Conservation (phyloP, 2,113 vertebrate genomes). For the Anhinga rufa region DNA sequence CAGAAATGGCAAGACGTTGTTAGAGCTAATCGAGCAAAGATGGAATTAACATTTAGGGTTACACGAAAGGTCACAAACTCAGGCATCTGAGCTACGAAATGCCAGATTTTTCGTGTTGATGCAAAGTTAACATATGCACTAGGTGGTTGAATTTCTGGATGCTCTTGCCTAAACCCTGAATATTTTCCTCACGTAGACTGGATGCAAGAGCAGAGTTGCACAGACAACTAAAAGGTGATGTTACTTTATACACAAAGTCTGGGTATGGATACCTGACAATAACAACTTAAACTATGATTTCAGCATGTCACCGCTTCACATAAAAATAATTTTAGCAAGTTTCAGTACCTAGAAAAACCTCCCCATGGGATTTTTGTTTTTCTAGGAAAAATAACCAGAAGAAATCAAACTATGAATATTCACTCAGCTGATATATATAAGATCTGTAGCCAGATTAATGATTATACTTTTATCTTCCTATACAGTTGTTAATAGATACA, state of each 20-base stretch:
- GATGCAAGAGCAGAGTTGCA: neutral
- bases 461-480: neutral
- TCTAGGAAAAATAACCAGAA: neutral
- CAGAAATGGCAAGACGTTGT: neutral
- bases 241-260: neutral
- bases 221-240: neutral
- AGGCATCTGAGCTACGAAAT: neutral
- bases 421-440: neutral
- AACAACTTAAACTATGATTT: neutral
- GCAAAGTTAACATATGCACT: neutral
- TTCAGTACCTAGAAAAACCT: neutral
- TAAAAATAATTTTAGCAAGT: neutral
- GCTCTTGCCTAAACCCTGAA: neutral
- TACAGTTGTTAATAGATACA: neutral
- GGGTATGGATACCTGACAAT: neutral
- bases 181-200: neutral
- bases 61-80: neutral
- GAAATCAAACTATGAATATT: neutral
- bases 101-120: neutral
- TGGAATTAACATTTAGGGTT: neutral
- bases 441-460: neutral
- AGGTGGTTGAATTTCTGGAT: neutral
- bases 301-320: neutral
- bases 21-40: neutral
- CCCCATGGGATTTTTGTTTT: neutral